phyloP scores from a whole-genome alignment of 2,797 vertebrate genomes.

The Oophaga sylvatica region DNA sequence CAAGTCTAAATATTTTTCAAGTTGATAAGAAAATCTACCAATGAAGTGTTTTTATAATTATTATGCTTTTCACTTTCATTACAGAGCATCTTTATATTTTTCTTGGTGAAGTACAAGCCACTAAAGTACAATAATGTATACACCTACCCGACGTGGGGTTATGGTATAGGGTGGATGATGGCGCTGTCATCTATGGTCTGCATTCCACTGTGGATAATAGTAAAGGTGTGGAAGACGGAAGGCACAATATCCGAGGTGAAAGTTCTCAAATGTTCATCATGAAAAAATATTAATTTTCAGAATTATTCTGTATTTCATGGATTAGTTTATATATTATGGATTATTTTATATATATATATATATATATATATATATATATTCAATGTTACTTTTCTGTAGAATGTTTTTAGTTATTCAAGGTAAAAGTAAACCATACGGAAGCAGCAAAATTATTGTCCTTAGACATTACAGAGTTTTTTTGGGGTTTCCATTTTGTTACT shows the following conservation, averaged over 20 bases:
- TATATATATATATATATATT: too few relatives aligned
- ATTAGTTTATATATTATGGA: neutral
- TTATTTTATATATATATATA: neutral
- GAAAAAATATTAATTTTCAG: neutral
- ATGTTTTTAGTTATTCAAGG: too few relatives aligned
- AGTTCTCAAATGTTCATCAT: neutral
- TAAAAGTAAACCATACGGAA: too few relatives aligned
- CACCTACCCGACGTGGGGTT: conserved; percentile 95
- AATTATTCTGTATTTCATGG: neutral
- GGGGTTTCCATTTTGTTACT: too few relatives aligned
- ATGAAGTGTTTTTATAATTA: neutral
- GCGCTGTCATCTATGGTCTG: conserved; percentile 97
- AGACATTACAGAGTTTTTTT: too few relatives aligned
- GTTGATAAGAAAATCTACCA: neutral
- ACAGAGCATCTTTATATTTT: conserved; percentile 96
- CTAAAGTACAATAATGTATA: conserved; percentile 97
- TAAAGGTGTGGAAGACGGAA: conserved; percentile 89
- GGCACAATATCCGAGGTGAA: conserved; percentile 91
- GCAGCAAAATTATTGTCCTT: too few relatives aligned
- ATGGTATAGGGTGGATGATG: conserved; percentile 97
- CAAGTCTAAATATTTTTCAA: too few relatives aligned
- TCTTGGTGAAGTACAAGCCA: conserved; percentile 97
- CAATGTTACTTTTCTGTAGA: too few relatives aligned
- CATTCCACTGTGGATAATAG: conserved; percentile 87
- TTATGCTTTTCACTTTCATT: conserved; percentile 42